phyloP scores from a whole-genome alignment of 1,140 invertebrate species.

The Telenomus remus region DNA sequence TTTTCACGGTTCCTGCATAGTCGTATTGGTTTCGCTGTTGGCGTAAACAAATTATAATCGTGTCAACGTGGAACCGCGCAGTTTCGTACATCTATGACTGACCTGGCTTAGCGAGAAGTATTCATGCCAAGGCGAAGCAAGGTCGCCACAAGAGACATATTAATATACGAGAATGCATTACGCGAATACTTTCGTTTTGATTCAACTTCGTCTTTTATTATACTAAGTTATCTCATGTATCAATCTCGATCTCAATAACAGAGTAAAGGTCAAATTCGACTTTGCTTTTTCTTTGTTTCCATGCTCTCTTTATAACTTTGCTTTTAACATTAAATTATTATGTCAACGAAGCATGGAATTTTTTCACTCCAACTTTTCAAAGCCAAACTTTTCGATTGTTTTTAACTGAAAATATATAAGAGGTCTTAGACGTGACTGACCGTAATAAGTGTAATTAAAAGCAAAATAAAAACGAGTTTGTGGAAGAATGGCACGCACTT shows the following conservation, averaged over 20 bases:
- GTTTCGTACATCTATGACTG: conserved; percentile 49
- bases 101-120: conserved; percentile 54
- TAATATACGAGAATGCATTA: conserved; percentile 41
- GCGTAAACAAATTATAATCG: conserved; percentile 39
- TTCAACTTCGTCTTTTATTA: conserved; percentile 24
- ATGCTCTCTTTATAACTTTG: no score
- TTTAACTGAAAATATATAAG: no score
- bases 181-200: conserved; percentile 36
- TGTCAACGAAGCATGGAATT: no score
- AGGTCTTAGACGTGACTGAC: background rate
- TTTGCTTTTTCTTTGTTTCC: background rate
- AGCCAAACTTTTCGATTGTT: no score
- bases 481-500: conserved; percentile 42
- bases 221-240: conserved; percentile 1
- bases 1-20: background rate
- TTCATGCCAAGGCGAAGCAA: conserved; percentile 56
- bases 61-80: conserved; percentile 22
- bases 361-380: no score
- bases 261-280: background rate
- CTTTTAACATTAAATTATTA: no score
- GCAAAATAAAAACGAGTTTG: conserved; percentile 22
- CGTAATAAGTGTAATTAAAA: conserved; percentile 52
- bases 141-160: conserved; percentile 51
- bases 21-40: conserved; percentile 6
- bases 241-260: conserved; percentile 2